phyloP scores from a whole-genome alignment of 2,797 vertebrate species.

The Siniperca obscura region DNA sequence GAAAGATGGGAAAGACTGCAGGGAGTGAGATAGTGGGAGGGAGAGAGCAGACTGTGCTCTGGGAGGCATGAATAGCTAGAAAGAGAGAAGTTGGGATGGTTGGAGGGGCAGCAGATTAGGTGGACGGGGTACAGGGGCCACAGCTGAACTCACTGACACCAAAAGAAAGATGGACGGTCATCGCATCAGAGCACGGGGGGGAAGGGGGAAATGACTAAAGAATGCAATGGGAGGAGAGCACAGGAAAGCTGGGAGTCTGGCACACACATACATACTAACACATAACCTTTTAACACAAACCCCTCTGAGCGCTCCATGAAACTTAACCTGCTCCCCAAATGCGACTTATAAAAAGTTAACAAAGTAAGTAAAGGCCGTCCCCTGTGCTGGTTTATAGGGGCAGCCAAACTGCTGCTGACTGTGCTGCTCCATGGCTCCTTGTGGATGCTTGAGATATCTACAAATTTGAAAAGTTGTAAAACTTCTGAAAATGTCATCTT shows the following conservation, averaged over 20 bases:
- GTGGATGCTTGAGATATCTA: neutral
- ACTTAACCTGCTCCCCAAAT: slow-evolving; percentile 47
- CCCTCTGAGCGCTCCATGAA: slow-evolving; percentile 41
- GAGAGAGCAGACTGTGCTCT: slow-evolving; percentile 44
- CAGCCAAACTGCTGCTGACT: slow-evolving; percentile 6
- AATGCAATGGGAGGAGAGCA: slow-evolving; percentile 52
- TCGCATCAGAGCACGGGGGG: slow-evolving; percentile 25
- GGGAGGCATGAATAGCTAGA: slow-evolving; percentile 32
- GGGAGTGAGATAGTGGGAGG: slow-evolving; percentile 19
- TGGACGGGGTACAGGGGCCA: slow-evolving; percentile 49
- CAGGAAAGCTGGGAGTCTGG: slow-evolving; percentile 15
- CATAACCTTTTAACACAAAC: slow-evolving; percentile 37
- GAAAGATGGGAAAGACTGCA: slow-evolving; percentile 46
- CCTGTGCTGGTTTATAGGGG: slow-evolving; percentile 28
- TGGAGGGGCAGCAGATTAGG: slow-evolving; percentile 56
- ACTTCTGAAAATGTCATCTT: neutral
- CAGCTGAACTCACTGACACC: slow-evolving; percentile 67
- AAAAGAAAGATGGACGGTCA: slow-evolving; percentile 49
- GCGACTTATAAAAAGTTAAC: slow-evolving; percentile 43
- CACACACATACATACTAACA: slow-evolving; percentile 23
- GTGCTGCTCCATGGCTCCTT: neutral
- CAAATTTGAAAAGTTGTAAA: neutral
- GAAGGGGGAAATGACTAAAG: slow-evolving; percentile 13
- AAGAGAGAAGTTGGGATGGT: slow-evolving; percentile 34
- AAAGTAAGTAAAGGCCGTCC: slow-evolving; percentile 47